These are phyloP conservation scores for Xestia ashworthii DNA, from an alignment of 2,888 invertebrate genomes.

Conservation along the genomic window DNA sequence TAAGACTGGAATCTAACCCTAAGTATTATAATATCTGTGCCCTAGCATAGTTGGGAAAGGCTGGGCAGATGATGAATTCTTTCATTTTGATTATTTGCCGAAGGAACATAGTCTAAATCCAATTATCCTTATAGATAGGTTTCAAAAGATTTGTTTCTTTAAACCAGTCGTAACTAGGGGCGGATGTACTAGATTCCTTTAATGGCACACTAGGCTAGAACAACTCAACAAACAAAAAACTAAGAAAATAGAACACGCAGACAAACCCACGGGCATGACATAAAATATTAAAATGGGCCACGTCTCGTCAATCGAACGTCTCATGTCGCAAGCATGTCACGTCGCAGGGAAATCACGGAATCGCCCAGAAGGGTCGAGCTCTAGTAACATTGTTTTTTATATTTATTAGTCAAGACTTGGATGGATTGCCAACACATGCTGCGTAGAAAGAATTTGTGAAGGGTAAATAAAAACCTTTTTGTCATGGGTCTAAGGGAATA, in stretches of 20 bases:
- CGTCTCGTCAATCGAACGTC: slow-evolving; percentile 42
- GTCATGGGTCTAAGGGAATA: slow-evolving; percentile 35
- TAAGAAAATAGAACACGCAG: not conserved
- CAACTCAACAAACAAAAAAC: not conserved
- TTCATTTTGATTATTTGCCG: not conserved
- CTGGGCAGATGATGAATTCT: too few relatives aligned
- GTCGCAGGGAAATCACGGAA: slow-evolving; percentile 51
- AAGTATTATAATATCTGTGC: too few relatives aligned
- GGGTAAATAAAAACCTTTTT: slow-evolving; percentile 20
- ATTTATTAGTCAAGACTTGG: slow-evolving; percentile 46
- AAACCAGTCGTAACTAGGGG: not conserved
- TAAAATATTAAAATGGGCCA: slow-evolving; percentile 47
- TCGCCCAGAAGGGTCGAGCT: slow-evolving; percentile 35
- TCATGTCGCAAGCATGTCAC: slow-evolving; percentile 35
- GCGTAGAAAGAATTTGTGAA: slow-evolving; percentile 26
- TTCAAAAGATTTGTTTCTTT: not conserved
- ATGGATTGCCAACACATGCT: slow-evolving; percentile 44
- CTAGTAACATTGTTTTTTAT: slow-evolving; percentile 54
- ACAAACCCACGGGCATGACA: not conserved
- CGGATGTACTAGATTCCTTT: not conserved
- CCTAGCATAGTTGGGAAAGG: too few relatives aligned
- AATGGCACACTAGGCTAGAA: not conserved
- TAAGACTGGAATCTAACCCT: too few relatives aligned
- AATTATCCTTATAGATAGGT: not conserved
- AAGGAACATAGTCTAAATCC: not conserved